Conservation (phyloP, 2,888 invertebrate species). For the Miltochrista miniata region DNA sequence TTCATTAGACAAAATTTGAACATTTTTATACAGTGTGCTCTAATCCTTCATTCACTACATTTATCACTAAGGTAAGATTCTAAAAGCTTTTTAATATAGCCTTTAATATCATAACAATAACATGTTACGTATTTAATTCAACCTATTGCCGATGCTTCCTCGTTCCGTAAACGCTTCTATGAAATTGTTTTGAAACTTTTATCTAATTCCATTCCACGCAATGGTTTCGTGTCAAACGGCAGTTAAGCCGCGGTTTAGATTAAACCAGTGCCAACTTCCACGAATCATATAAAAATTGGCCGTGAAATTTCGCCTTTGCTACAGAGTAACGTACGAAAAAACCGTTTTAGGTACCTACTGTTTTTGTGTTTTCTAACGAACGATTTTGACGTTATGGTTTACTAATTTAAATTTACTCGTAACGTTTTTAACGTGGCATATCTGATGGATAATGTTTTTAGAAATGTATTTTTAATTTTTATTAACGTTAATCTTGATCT, state of each 20-base stretch:
- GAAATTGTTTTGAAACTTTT: constrained; percentile 64
- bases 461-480: too few relatives aligned
- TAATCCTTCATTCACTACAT: too few relatives aligned
- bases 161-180: constrained; percentile 46
- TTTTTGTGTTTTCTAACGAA: constrained; percentile 42
- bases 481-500: too few relatives aligned
- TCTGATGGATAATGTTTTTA: neutral
- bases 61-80: too few relatives aligned
- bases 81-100: too few relatives aligned
- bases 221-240: constrained; percentile 63
- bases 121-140: constrained; percentile 30
- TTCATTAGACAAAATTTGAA: too few relatives aligned
- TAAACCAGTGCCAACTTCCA: constrained; percentile 77
- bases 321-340: constrained; percentile 54
- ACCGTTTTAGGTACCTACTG: constrained; percentile 48
- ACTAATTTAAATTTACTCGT: constrained; percentile 1
- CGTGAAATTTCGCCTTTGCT: constrained; percentile 78
- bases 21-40: too few relatives aligned
- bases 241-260: constrained; percentile 71
- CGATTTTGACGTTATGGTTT: constrained; percentile 21
- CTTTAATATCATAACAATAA: too few relatives aligned
- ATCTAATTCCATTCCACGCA: constrained; percentile 61
- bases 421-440: constrained; percentile 3
- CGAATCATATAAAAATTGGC: constrained; percentile 79
- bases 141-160: constrained; percentile 32